These are phyloP conservation scores for Lysandra coridon DNA, from an alignment of 2,888 invertebrate species.

Conservation along the genomic window DNA sequence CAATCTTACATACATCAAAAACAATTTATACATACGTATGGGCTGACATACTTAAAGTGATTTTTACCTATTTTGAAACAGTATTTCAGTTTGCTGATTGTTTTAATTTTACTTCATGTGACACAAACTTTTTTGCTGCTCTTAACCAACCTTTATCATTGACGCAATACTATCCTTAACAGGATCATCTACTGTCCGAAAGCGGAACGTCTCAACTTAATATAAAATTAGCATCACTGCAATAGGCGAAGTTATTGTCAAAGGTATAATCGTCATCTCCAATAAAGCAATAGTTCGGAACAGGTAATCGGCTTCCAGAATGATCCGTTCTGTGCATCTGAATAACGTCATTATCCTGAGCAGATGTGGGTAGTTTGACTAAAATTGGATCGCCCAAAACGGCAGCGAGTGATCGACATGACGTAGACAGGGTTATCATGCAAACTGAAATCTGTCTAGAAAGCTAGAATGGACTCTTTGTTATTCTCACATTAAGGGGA, in stretches of 20 bases:
- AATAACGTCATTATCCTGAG: conserved; percentile 16
- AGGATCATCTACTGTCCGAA: neutral
- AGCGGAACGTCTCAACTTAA: neutral
- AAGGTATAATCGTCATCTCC: neutral
- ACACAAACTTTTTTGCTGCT: neutral
- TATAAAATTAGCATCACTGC: neutral
- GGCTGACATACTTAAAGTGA: no score
- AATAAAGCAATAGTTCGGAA: conserved; percentile 21
- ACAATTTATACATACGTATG: no score
- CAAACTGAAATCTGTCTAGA: neutral
- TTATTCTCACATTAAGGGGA: no score
- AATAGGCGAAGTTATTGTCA: conserved; percentile 9
- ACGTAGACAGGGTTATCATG: neutral
- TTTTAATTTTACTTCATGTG: neutral
- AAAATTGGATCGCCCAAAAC: conserved; percentile 7
- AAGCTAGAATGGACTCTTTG: neutral
- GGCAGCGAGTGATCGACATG: neutral
- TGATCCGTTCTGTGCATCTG: conserved; percentile 17
- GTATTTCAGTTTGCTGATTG: neutral
- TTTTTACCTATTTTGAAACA: no score
- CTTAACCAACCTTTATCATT: neutral
- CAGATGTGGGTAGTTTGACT: neutral
- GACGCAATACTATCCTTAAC: no score
- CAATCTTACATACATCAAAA: no score
- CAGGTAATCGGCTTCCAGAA: conserved; percentile 12